Evolutionary conservation across 2,888 invertebrate species (phyloP).

Genomic region (Yponomeuta evonymella): DNA sequence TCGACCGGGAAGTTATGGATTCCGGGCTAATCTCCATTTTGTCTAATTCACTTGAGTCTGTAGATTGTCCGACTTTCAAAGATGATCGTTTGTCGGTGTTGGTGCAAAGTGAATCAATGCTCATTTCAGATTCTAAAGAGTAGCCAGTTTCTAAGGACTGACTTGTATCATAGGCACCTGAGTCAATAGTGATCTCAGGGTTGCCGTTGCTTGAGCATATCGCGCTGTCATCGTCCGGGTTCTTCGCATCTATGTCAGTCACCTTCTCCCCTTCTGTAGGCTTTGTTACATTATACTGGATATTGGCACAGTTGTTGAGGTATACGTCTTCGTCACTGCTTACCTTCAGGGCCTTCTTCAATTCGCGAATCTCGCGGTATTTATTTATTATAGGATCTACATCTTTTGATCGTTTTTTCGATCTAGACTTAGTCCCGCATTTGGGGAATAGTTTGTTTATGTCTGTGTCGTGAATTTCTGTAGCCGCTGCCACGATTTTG

Average conservation of each 20-base stretch:
- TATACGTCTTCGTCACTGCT: constrained; percentile 63
- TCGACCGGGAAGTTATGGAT: constrained; percentile 68
- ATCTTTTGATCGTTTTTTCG: constrained; percentile 67
- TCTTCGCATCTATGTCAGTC: constrained; percentile 57
- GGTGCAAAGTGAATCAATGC: constrained; percentile 75
- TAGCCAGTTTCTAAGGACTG: constrained; percentile 72
- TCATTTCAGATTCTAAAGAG: constrained; percentile 74
- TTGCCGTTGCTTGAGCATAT: constrained; percentile 69
- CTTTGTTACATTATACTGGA: constrained; percentile 52
- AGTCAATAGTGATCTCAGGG: constrained; percentile 70
- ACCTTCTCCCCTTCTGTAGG: constrained; percentile 50
- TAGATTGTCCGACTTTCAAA: constrained; percentile 78
- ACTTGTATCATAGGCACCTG: constrained; percentile 65
- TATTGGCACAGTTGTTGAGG: constrained; percentile 67
- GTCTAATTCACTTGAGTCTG: constrained; percentile 81
- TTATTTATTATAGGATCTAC: constrained; percentile 70
- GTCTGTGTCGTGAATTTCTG: constrained; percentile 67
- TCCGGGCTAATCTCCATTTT: constrained; percentile 75
- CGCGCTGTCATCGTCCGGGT: constrained; percentile 68
- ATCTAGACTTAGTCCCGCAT: constrained; percentile 69
- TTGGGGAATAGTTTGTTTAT: constrained; percentile 67
- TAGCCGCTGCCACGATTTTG: constrained; percentile 74
- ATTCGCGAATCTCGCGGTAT: constrained; percentile 64
- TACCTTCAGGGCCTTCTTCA: constrained; percentile 65
- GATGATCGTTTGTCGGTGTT: constrained; percentile 76